Percentiles rank a stretch among this genome's conserved stretches.
Evolutionary conservation across 2,113 vertebrate species (phyloP).

Genomic region (Spheniscus mendiculus): DNA sequence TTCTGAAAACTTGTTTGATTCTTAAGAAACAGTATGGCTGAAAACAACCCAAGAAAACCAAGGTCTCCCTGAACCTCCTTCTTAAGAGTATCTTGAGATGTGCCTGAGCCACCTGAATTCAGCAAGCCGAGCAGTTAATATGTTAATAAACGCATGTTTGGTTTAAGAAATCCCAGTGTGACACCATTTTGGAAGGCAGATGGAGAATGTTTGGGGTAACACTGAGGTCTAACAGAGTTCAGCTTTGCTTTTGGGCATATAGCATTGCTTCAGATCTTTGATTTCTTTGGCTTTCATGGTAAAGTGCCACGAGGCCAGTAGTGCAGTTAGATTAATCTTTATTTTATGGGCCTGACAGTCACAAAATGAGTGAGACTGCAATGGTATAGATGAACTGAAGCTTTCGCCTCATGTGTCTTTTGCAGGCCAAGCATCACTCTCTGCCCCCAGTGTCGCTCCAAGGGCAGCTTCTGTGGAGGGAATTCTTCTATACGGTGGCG

Average conservation of each 20-base stretch:
- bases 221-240: neutral
- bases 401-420: neutral
- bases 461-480: slow-evolving; percentile 91
- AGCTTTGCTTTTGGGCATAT: neutral
- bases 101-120: neutral
- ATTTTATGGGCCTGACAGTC: neutral
- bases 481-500: slow-evolving; percentile 93
- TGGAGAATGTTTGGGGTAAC: neutral
- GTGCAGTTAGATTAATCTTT: neutral
- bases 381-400: neutral
- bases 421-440: slow-evolving; percentile 77
- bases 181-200: neutral
- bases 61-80: neutral
- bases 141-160: neutral
- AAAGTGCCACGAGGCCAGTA: neutral
- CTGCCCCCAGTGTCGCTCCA: slow-evolving; percentile 87
- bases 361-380: neutral
- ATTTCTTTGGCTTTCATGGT: neutral
- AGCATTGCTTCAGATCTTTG: neutral
- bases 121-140: neutral
- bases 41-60: neutral
- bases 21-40: neutral
- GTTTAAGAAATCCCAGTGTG: neutral
- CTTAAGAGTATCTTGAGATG: neutral
- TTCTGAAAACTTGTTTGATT: neutral